Percentiles rank a stretch among this genome's conserved stretches.
Conservation (phyloP, 2,888 invertebrate species). For the Cremastinae sp. region DNA sequence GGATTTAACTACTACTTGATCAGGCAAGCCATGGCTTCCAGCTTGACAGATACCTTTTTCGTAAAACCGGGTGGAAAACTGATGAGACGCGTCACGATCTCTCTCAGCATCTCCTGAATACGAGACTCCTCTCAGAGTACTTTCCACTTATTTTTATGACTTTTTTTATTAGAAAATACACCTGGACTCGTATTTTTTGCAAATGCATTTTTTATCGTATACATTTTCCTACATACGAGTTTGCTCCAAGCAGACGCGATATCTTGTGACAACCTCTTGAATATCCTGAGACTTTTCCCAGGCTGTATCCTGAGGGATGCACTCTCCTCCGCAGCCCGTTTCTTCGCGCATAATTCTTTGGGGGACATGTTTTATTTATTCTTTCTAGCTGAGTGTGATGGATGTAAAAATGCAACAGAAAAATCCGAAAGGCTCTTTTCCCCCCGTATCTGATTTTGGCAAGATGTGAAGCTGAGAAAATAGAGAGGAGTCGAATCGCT, state of each 20-base stretch:
- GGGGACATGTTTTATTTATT: conserved; percentile 64
- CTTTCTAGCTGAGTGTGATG: conserved; percentile 61
- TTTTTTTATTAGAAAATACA: background rate
- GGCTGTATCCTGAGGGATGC: background rate
- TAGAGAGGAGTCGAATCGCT: conserved; percentile 48
- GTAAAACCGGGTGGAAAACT: conserved; percentile 27
- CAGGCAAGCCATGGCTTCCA: conserved; percentile 73
- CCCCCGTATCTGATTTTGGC: conserved; percentile 73
- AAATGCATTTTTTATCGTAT: conserved; percentile 1
- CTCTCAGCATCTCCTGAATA: background rate
- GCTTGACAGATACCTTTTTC: conserved; percentile 71
- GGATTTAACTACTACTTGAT: conserved; percentile 77
- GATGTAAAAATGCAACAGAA: conserved; percentile 71
- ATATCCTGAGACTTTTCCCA: conserved; percentile 21
- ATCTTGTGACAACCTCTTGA: conserved; percentile 26
- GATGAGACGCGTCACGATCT: conserved; percentile 14
- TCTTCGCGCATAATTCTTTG: conserved; percentile 59
- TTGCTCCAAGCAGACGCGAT: conserved; percentile 7
- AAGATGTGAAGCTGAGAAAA: conserved; percentile 43
- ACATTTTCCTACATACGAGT: background rate
- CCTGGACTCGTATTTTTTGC: background rate
- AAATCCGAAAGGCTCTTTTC: conserved; percentile 52
- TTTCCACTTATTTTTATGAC: background rate
- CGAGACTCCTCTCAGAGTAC: too few species aligned
- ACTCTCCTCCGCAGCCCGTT: conserved; percentile 20